Evolutionary conservation across 2,797 vertebrate species (phyloP), one percentile per base, ranked within the genome.

Genomic region (Pterois miles): DNA sequence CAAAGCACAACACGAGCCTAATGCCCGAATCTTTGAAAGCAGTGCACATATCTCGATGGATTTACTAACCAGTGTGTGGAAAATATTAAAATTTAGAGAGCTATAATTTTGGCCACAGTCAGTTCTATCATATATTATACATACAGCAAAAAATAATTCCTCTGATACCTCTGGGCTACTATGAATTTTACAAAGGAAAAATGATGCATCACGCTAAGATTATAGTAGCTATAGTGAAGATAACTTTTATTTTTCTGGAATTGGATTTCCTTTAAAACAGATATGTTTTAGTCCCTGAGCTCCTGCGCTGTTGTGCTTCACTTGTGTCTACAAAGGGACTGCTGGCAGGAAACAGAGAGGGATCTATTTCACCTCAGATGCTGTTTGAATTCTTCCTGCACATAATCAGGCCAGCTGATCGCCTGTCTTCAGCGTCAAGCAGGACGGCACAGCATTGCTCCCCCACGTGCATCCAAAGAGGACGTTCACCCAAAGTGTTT

Each of bases 351-450:
- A 86, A 81, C 40, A 62, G 65, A 85, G 78, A 54, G 34, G 73
- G 82, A 88, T 92, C 83, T 27, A 36, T 86, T 89, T 88, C 83
- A 85, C 77, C 68, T 81, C 65, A 34, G 74, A 84, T 76, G 68
- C 76, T 59, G 70, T 78, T 83, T 70, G 62, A 89, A 92, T 82
- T 83, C 84, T 85, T 75, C 75, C 11, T 6, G 69, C 83, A 86
- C 71, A 84, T 80, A 78, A 90, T 82, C 70, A 82, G 71, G 59
- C 66, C 25, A 58, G 74, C 64, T 80, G 70, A 86, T 84, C 83
- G 85, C 72, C 76, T 11, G 23, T 75, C 23, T 69, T 58, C 59
- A 54, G 50, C 58, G 76, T 53, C 65, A 54, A 74, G 58, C 74
- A 66, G 69, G 59, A 66, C 65, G 59, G 31, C 31, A 34, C 43